These are phyloP conservation scores for Crossaster papposus DNA, from an alignment of 53 echinoderm and acorn worm genomes.

Conservation along the genomic window DNA sequence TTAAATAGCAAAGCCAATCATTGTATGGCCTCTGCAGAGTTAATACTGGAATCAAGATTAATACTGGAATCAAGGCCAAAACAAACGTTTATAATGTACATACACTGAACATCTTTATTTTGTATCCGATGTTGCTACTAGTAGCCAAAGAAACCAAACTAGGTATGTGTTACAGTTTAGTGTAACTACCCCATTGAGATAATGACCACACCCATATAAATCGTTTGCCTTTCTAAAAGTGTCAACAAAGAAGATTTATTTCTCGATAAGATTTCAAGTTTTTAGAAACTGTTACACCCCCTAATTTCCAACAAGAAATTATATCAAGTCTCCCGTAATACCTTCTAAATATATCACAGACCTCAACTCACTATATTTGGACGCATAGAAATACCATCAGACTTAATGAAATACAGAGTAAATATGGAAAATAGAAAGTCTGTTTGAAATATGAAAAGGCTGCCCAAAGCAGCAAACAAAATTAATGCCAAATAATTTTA, in stretches of 20 bases:
- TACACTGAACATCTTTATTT: conserved; percentile 16
- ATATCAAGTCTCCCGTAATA: background rate
- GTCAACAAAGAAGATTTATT: too few species aligned
- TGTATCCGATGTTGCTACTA: background rate
- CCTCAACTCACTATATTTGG: background rate
- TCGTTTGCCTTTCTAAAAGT: too few species aligned
- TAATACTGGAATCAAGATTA: too few species aligned
- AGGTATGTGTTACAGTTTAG: too few species aligned
- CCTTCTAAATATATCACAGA: background rate
- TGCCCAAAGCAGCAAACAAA: background rate
- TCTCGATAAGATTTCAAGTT: too few species aligned
- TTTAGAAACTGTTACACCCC: too few species aligned
- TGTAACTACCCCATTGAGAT: too few species aligned
- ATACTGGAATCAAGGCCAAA: background rate
- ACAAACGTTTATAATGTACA: background rate
- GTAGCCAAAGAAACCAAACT: background rate
- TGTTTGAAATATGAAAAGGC: background rate
- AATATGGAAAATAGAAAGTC: conserved; percentile 50
- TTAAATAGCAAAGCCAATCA: too few species aligned
- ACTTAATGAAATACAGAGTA: background rate
- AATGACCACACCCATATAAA: too few species aligned
- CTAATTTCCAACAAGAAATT: background rate
- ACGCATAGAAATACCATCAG: background rate
- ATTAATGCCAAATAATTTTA: background rate
- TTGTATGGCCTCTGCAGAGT: too few species aligned